Percentiles rank a stretch among this genome's conserved stretches.
phyloP scores from a whole-genome alignment of 92 coral and sea anemone species.

The Palythoa heliodiscus region DNA sequence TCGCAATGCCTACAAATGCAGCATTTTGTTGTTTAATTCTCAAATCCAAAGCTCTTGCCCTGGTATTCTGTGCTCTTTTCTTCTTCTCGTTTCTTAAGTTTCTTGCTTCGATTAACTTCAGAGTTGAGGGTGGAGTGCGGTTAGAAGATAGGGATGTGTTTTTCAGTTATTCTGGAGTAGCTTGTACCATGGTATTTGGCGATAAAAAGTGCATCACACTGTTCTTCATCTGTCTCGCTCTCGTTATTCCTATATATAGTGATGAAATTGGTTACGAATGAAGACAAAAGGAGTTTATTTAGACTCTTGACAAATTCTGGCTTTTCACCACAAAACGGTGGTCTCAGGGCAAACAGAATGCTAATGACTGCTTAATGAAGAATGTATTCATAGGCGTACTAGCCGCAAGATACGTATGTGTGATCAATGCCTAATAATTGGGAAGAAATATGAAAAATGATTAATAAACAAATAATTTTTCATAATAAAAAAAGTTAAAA shows the following conservation, averaged over 20 bases:
- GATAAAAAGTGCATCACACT: not conserved
- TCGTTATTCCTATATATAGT: not conserved
- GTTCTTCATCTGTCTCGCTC: not conserved
- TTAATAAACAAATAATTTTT: not conserved
- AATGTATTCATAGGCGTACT: not conserved
- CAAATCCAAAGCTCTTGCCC: not conserved
- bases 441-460: not conserved
- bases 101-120: not conserved
- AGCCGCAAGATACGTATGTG: not conserved
- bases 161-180: not conserved
- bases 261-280: not conserved
- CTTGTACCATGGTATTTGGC: not conserved
- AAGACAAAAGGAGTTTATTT: not conserved
- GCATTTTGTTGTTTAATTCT: slow-evolving; percentile 32
- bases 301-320: slow-evolving; percentile 3
- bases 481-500: not conserved
- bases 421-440: slow-evolving; percentile 13
- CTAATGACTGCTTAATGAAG: slow-evolving; percentile 5
- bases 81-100: not conserved
- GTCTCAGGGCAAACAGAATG: not conserved
- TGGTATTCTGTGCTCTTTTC: slow-evolving; percentile 11
- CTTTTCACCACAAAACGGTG: not conserved
- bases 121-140: not conserved
- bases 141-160: not conserved
- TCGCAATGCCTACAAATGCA: slow-evolving; percentile 34